These are phyloP conservation scores for Pygoscelis antarcticus DNA, from an alignment of 2,113 vertebrate genomes.

Conservation along the genomic window DNA sequence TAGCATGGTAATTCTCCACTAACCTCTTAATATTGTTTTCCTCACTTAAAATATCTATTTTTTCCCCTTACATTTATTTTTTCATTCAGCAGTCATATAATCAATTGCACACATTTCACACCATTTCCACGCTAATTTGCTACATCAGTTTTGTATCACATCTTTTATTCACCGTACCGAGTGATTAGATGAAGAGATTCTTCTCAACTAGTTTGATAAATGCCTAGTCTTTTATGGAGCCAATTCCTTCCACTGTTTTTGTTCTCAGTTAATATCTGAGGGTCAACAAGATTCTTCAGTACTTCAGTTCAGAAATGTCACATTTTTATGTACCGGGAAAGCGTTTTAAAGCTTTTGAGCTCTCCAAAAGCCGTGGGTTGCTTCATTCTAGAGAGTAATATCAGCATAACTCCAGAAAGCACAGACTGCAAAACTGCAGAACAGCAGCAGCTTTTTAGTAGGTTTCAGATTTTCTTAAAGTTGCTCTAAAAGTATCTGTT, in stretches of 20 bases:
- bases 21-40: background rate
- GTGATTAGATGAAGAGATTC: background rate
- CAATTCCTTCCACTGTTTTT: background rate
- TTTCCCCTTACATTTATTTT: background rate
- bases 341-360: background rate
- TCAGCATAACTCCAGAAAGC: background rate
- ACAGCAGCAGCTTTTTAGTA: background rate
- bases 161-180: background rate
- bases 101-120: background rate
- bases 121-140: background rate
- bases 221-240: background rate
- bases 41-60: background rate
- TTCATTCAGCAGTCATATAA: background rate
- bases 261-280: background rate
- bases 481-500: background rate
- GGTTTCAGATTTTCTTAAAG: background rate
- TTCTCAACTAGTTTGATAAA: background rate
- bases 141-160: background rate
- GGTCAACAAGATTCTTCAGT: background rate
- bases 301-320: background rate
- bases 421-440: background rate
- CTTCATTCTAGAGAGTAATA: background rate
- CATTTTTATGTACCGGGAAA: background rate
- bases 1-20: background rate
- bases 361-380: background rate